These are phyloP conservation scores for Frankliniella intonsa DNA, from an alignment of 2,888 invertebrate genomes.

Conservation along the genomic window DNA sequence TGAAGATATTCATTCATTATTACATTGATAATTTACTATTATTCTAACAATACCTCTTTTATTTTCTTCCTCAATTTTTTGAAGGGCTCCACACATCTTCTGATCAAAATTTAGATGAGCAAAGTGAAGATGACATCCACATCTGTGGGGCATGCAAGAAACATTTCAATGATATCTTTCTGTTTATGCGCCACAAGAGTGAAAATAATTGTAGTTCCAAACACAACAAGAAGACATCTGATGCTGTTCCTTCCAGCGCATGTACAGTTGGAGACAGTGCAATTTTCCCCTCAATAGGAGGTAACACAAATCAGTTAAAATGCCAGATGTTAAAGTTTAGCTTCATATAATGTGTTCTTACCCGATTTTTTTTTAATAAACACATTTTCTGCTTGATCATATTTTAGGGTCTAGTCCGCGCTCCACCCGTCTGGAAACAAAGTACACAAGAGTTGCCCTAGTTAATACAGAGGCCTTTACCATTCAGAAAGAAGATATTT, in stretches of 20 bases:
- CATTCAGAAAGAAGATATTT: neutral
- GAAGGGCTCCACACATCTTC: neutral
- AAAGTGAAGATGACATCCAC: constrained; percentile 14
- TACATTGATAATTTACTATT: neutral
- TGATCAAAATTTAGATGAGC: neutral
- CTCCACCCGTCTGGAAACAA: neutral
- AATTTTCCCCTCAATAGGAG: neutral
- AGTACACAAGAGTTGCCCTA: neutral
- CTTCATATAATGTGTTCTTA: too few relatives aligned
- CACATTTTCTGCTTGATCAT: neutral
- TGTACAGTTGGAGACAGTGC: neutral
- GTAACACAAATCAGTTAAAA: neutral
- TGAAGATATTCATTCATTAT: neutral
- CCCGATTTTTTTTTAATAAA: too few relatives aligned
- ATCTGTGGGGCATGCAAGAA: neutral
- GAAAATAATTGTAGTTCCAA: neutral
- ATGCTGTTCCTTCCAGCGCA: neutral
- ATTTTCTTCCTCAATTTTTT: neutral
- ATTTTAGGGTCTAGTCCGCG: neutral
- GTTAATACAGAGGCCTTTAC: neutral
- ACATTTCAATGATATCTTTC: neutral
- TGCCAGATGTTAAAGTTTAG: too few relatives aligned
- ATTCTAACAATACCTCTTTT: neutral
- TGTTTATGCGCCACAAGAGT: constrained; percentile 4
- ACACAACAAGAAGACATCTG: neutral